phyloP scores from a whole-genome alignment of 2,797 vertebrate species.

The Jordanella pulchra region DNA sequence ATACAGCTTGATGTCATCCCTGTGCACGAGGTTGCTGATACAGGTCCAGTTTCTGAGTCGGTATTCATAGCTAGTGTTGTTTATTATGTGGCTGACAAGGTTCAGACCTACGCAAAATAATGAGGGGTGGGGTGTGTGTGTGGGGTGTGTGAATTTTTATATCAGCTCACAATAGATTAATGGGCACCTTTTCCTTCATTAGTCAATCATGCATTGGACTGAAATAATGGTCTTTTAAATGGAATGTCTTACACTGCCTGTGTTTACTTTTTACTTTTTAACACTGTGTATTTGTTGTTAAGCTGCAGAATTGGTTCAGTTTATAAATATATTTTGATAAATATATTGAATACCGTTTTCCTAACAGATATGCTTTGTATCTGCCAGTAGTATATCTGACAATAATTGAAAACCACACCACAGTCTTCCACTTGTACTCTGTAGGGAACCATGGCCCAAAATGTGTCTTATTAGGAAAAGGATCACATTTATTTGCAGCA shows the following conservation, averaged over 20 bases:
- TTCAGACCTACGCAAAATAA: too few relatives aligned
- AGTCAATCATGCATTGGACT: background rate
- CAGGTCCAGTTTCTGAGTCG: too few relatives aligned
- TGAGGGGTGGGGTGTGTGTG: too few relatives aligned
- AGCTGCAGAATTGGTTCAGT: background rate
- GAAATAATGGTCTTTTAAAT: constrained; percentile 1
- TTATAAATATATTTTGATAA: background rate
- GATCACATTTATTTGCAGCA: constrained; percentile 26
- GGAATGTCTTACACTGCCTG: background rate
- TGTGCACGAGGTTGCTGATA: too few relatives aligned
- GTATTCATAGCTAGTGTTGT: too few relatives aligned
- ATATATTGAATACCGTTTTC: background rate
- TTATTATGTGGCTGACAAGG: too few relatives aligned
- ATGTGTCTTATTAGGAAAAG: constrained; percentile 24
- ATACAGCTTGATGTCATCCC: too few relatives aligned
- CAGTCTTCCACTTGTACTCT: constrained; percentile 20
- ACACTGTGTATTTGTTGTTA: background rate
- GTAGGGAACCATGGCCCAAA: background rate
- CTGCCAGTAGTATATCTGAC: background rate
- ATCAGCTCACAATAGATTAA: background rate
- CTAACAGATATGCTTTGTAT: background rate
- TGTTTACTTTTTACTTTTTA: background rate
- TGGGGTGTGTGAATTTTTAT: too few relatives aligned
- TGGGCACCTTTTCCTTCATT: background rate
- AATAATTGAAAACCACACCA: background rate